These are phyloP conservation scores for Tigriopus japonicus DNA, from an alignment of 1,140 invertebrate species.

Conservation along the genomic window DNA sequence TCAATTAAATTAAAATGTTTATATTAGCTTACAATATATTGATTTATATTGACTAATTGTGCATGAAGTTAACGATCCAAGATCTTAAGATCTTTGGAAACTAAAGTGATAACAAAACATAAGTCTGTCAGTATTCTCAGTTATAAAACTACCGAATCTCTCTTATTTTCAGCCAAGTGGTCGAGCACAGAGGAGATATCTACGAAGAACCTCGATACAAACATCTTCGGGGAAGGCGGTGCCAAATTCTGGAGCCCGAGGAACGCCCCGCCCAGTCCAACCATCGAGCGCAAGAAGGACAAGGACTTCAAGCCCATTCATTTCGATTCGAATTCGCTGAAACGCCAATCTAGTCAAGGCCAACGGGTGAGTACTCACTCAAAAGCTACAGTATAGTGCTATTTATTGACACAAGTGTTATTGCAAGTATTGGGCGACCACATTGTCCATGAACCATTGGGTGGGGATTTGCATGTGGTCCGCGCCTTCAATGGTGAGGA, in stretches of 20 bases:
- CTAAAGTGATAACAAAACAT: too few relatives aligned
- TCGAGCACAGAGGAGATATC: neutral
- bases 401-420: too few relatives aligned
- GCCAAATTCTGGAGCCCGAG: neutral
- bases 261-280: neutral
- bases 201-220: neutral
- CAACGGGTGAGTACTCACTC: too few relatives aligned
- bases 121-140: too few relatives aligned
- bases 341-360: neutral
- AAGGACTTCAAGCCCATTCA: slow-evolving; percentile 9
- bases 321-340: slow-evolving; percentile 3
- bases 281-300: neutral
- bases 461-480: slow-evolving; percentile 68
- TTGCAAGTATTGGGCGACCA: neutral
- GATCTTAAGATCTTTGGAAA: too few relatives aligned
- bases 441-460: neutral
- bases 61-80: too few relatives aligned
- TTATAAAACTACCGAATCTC: too few relatives aligned
- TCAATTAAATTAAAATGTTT: too few relatives aligned
- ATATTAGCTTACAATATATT: too few relatives aligned
- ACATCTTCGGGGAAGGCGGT: neutral
- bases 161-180: neutral
- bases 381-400: too few relatives aligned
- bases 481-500: slow-evolving; percentile 43
- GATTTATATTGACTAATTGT: too few relatives aligned